Percentiles rank a stretch among this genome's conserved stretches.
These are phyloP conservation scores for Vireo altiloquus DNA, from an alignment of 2,113 vertebrate genomes.

Conservation along the genomic window DNA sequence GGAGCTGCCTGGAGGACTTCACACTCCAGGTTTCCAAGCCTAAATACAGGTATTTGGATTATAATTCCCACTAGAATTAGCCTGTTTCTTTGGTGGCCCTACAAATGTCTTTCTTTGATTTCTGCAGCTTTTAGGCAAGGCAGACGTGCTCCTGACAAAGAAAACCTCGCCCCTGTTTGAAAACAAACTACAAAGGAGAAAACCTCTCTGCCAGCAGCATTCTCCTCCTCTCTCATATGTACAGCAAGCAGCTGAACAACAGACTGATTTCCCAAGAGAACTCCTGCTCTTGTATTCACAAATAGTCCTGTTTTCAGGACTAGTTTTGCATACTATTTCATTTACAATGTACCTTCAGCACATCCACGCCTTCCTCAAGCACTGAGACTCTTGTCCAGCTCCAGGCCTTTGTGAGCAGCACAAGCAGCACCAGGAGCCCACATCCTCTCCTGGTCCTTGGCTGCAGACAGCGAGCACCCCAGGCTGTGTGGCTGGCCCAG, in stretches of 20 bases:
- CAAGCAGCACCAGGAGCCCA: background rate
- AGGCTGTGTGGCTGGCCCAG: background rate
- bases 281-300: background rate
- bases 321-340: too few relatives aligned
- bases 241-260: background rate
- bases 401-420: background rate
- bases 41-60: background rate
- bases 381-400: background rate
- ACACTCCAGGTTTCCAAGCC: background rate
- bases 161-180: rapidly evolving
- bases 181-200: background rate
- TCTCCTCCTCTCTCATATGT: rapidly evolving
- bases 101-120: background rate
- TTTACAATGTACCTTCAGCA: background rate
- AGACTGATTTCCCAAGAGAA: background rate
- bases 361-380: rapidly evolving
- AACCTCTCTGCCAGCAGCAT: background rate
- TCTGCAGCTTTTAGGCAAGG: background rate
- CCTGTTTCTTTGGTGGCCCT: background rate
- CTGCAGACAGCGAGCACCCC: background rate
- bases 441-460: background rate
- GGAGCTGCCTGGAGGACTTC: background rate
- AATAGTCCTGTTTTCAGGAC: background rate
- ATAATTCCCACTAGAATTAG: background rate
- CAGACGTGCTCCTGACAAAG: rapidly evolving